These are phyloP conservation scores for Drosophila fungiperda DNA, from an alignment of 2,888 invertebrate genomes.

Conservation along the genomic window DNA sequence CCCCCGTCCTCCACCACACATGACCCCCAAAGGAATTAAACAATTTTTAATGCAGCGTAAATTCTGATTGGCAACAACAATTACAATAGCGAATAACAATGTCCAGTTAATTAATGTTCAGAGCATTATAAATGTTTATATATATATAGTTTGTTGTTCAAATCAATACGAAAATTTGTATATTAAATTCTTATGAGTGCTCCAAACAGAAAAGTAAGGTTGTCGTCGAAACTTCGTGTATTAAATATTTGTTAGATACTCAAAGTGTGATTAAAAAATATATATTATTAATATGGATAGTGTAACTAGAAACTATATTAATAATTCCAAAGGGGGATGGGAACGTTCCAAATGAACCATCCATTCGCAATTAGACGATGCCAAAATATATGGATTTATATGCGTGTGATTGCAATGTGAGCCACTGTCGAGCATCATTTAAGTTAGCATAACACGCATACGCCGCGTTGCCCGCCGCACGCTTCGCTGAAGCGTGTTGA, in stretches of 20 bases:
- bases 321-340: conserved; percentile 29
- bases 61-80: conserved; percentile 34
- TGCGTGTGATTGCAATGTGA: conserved; percentile 25
- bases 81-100: conserved; percentile 36
- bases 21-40: conserved; percentile 34
- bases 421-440: conserved; percentile 58
- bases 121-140: conserved; percentile 3
- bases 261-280: background rate
- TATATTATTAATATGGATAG: background rate
- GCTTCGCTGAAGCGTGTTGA: conserved; percentile 80
- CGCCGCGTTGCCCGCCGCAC: conserved; percentile 66
- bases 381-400: conserved; percentile 19
- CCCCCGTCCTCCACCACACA: background rate
- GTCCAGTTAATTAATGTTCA: conserved; percentile 32
- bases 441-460: conserved; percentile 71
- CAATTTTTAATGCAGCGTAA: conserved; percentile 58
- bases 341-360: conserved; percentile 32
- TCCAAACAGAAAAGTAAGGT: background rate
- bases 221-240: background rate
- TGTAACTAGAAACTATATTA: background rate
- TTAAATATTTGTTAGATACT: background rate
- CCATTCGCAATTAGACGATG: conserved; percentile 27
- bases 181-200: background rate
- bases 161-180: conserved; percentile 17
- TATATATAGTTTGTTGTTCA: conserved; percentile 11